Evolutionary conservation across 2,888 invertebrate genomes (phyloP), one percentile per base, ranked within the genome.

Genomic region (Allophyes oxyacanthae): DNA sequence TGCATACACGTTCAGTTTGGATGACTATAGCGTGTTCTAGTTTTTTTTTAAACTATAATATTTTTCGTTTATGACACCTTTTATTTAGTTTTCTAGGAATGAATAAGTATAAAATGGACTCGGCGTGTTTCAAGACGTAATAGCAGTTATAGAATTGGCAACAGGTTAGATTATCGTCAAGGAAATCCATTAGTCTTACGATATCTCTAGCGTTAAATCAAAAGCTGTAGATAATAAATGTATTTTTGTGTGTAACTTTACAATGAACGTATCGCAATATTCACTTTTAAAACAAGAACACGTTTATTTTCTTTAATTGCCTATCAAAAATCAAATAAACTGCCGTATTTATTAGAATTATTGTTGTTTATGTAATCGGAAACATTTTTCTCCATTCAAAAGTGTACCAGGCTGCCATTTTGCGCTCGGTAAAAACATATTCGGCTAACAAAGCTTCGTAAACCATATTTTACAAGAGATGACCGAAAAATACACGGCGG

Each of bases 391-490:
- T 66, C 62, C 55, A 78, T 77, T 80, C 64, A 69, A 65, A 67
- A 60, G 26, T 58, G 37, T 65, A 63, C 55, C 59, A 58, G 41
- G 41, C 62, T 53, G 53, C 70, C 66, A 75, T 80, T 73, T 72
- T 75, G 45, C 38, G 54, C 64, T 63, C 38, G 50, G 62, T 62
- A 66, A 73, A 77, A 78, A 66, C 76, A 72, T 78, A 75, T 79
- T 71, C 56, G 55, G 54, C 63, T 53, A 34, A 74, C 64, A 77
- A 77, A 77, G 71, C 83, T 79, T 78, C 64, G 65, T 61, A 74
- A 78, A 75, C 83, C 61, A 77, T 81, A 83, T 78, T 83, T 84
- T 77, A 83, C 52, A 72, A 77, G 72, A 78, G 73, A 77, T 72
- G 71, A 72, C 72, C 77, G 68, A 82, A 84, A 83, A 84, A 81